Evolutionary conservation across 2,888 invertebrate species (phyloP).

Genomic region (Eupithecia inturbata): DNA sequence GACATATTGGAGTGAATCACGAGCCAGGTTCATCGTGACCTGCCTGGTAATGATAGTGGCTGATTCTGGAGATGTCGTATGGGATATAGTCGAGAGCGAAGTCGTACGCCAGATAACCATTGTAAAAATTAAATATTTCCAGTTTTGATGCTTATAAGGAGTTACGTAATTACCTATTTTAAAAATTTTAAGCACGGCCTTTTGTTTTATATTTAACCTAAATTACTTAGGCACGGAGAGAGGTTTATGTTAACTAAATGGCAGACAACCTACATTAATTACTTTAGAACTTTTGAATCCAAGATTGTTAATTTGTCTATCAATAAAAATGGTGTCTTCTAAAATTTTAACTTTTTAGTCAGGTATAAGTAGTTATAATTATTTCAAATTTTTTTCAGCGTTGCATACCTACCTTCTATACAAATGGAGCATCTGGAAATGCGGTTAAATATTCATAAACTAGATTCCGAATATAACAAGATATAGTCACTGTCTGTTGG

Average conservation of each 20-base stretch:
- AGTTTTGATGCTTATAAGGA: background rate
- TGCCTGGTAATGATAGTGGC: slow-evolving; percentile 39
- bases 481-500: background rate
- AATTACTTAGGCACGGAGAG: background rate
- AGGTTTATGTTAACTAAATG: too few relatives aligned
- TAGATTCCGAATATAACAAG: background rate
- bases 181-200: background rate
- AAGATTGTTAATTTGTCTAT: background rate
- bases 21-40: slow-evolving; percentile 28
- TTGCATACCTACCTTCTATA: background rate
- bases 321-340: background rate
- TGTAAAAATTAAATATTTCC: background rate
- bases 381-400: background rate
- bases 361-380: background rate
- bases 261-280: too few relatives aligned
- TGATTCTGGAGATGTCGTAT: slow-evolving; percentile 25
- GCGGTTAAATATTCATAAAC: background rate
- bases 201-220: background rate
- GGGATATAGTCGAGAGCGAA: background rate
- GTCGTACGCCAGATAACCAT: background rate
- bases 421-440: background rate
- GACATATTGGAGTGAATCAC: slow-evolving; percentile 33
- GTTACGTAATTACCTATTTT: background rate
- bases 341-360: background rate
- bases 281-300: too few relatives aligned